Evolutionary conservation across 2,113 vertebrate genomes (phyloP), one percentile per base, ranked within the genome.

Genomic region (Aix galericulata): DNA sequence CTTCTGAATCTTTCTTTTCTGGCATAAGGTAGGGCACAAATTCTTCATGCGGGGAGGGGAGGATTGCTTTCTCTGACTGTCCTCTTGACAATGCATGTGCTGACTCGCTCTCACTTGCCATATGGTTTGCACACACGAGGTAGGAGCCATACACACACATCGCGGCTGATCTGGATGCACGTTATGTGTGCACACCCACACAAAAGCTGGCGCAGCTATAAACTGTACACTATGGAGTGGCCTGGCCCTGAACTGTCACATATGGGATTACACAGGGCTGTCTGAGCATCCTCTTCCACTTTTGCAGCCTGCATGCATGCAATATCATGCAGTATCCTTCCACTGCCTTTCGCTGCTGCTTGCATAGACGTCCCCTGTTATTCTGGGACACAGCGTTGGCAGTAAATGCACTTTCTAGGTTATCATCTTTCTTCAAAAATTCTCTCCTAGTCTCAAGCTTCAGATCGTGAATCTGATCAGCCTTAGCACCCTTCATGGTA

Each of bases 41-140:
- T 13, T 14, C 76, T 71, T 32, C 1, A 0, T 3, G 5, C 8
- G 13, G 22, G 85, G 55, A 76, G 9, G 26, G 53, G 48, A 27
- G 32, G 42, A 17, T 6, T 42, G 84, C 77, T 85, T 72, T 62
- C 48, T 17, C 31, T 9, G 71, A 9, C 50, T 31, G 50, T 36
- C 44, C 94, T 71, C 16, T 68, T 34, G 82, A 25, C n/a, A 3
- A 7, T 2, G 63, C 60, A 2, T 3, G 52, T 26, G 80, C 87
- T 81, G 75, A 46, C 72, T 90, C 17, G 55, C 64, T 77, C 86
- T 84, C 90, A 16, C 64, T 13, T 3, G 82, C 86, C 71, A 17
- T 58, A 21, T 64, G 94, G 76, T 94, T 90, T 93, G 92, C 90
- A 95, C 82, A 77, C 82, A n/a, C 4, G 1, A 11, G 7, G 25